A percentile compares a stretch with the other conserved stretches of the same genome.
phyloP scores from a whole-genome alignment of 2,113 vertebrate species.

The Marcusenius ussheri region DNA sequence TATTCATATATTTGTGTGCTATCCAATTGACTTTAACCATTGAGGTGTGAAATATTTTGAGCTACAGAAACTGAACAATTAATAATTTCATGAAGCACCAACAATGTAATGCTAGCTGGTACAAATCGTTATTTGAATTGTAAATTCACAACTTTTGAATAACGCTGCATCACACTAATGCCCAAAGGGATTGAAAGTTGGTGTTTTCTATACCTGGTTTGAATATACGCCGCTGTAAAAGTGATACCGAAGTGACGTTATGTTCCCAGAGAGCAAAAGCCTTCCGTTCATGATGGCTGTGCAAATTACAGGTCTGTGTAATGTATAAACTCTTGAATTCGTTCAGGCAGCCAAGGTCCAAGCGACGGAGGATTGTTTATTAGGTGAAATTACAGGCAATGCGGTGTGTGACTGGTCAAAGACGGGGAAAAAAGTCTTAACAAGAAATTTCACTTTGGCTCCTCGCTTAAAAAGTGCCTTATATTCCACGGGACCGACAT shows the following conservation, averaged over 20 bases:
- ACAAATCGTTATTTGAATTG: not conserved
- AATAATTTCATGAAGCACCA: not conserved
- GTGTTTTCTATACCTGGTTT: not conserved
- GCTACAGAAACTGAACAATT: not conserved
- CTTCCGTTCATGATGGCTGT: not conserved
- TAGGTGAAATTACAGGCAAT: not conserved
- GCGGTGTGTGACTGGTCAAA: not conserved
- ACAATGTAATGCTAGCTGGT: not conserved
- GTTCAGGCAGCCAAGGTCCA: not conserved
- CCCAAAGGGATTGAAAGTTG: not conserved
- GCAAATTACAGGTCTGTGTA: not conserved
- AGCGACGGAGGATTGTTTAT: not conserved
- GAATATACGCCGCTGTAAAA: not conserved
- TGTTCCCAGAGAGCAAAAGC: not conserved
- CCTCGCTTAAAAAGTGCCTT: not conserved
- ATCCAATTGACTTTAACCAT: not conserved
- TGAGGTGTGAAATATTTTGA: not conserved
- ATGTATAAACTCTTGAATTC: not conserved
- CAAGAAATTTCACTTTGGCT: not conserved
- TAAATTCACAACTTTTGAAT: not conserved
- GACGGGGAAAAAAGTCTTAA: not conserved
- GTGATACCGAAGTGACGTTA: not conserved
- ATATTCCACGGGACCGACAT: not conserved
- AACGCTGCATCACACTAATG: not conserved
- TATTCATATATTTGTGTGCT: not conserved